Evolutionary conservation across 2,888 invertebrate species (phyloP), one percentile per base, ranked within the genome.

Genomic region (Andrena flavipes): DNA sequence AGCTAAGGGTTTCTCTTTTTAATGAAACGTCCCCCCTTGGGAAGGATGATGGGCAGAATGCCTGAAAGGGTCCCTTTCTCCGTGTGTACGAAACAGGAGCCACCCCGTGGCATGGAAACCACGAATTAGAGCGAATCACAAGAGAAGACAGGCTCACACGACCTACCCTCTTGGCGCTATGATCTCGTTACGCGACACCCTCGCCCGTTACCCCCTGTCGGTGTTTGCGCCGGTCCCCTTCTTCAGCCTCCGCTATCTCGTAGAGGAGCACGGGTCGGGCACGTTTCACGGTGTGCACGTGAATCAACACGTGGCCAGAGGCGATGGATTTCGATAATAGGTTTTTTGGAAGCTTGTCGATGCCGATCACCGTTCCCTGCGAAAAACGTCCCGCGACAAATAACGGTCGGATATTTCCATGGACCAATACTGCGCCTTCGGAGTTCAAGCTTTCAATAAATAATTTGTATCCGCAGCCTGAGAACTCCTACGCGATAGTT

Each of bases 251-350:
- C 78, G 29, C 48, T 20, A 80, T 77, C 72, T 63, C 67, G 73
- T 76, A 79, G 71, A 79, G 73, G 88, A 88, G 85, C 82, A 84
- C 82, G 56, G 16, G 51, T 48, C 72, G 76, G 64, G 70, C 82
- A 76, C 73, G 86, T 86, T 87, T 85, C 77, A 62, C 68, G 56
- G 75, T 79, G 82, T 81, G 87, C 90, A 91, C 91, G 91, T 91
- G 91, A 89, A 90, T 86, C 87, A 88, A 90, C 90, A 90, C 90
- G 91, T 91, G 91, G 87, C 89, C 76, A 75, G 69, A 82, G 85
- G 83, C 85, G 82, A 79, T 76, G 81, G 76, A 56, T 35, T 8
- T 35, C 75, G 77, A 70, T 89, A 88, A 90, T 88, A 82, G 85
- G 69, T 89, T 88, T 85, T 76, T 62, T 54, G 79, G 65, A 78